Percentiles rank a stretch among this genome's conserved stretches.
phyloP scores from a whole-genome alignment of 2,797 vertebrate species.

The Gymnodraco acuticeps region DNA sequence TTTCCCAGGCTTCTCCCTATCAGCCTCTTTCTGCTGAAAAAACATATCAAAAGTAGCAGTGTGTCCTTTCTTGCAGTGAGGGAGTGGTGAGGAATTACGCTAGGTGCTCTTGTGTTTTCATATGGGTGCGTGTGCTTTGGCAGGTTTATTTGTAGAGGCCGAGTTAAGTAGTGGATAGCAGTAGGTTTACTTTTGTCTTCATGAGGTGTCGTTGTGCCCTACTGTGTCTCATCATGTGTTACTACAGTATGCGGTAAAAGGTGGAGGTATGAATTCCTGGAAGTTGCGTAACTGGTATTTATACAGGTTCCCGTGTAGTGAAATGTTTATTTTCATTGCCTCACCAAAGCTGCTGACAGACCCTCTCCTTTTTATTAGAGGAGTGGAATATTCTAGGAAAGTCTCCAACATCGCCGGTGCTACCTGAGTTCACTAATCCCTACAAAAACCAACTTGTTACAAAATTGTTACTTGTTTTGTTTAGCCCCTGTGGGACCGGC shows the following conservation, averaged over 20 bases:
- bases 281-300: slow-evolving; percentile 60
- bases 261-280: slow-evolving; percentile 60
- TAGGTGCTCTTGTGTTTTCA: slow-evolving; percentile 48
- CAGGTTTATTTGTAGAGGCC: slow-evolving; percentile 54
- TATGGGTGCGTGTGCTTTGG: slow-evolving; percentile 4
- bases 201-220: slow-evolving; percentile 23
- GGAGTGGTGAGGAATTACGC: slow-evolving; percentile 27
- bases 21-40: slow-evolving; percentile 34
- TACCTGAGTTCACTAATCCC: slow-evolving; percentile 3
- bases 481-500: neutral
- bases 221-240: slow-evolving; percentile 29
- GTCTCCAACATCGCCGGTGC: slow-evolving; percentile 14
- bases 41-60: slow-evolving; percentile 38
- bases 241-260: slow-evolving; percentile 12
- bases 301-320: slow-evolving; percentile 21
- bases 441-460: slow-evolving; percentile 14
- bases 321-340: neutral
- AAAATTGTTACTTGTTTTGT: neutral
- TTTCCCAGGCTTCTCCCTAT: slow-evolving; percentile 75
- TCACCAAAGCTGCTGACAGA: neutral
- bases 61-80: slow-evolving; percentile 19
- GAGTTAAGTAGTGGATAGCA: slow-evolving; percentile 15
- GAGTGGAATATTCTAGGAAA: slow-evolving; percentile 24
- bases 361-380: neutral
- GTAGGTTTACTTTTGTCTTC: slow-evolving; percentile 38